Percentiles rank a stretch among this genome's conserved stretches.
phyloP scores from a whole-genome alignment of 2,888 invertebrate genomes.

The Desoria tigrina region DNA sequence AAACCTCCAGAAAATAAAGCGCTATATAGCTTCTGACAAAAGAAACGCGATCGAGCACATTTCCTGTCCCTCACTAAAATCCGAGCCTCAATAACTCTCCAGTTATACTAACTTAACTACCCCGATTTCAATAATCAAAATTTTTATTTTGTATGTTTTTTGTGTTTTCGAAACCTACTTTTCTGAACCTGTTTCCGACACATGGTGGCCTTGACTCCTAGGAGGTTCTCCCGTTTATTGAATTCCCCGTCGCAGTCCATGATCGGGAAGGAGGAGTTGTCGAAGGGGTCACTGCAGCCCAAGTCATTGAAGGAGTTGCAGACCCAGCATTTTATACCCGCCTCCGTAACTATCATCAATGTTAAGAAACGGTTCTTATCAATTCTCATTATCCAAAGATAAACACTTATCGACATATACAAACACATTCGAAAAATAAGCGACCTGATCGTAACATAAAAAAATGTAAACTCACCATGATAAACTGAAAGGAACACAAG shows the following conservation, averaged over 20 bases:
- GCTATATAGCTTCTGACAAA: background rate
- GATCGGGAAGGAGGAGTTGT: constrained; percentile 82
- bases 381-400: background rate
- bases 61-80: too few relatives aligned
- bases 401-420: constrained; percentile 4
- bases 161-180: constrained; percentile 61
- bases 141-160: background rate
- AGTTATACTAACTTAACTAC: too few relatives aligned
- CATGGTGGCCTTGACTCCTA: constrained; percentile 74
- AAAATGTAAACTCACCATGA: constrained; percentile 20
- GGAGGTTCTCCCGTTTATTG: constrained; percentile 58
- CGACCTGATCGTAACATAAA: too few relatives aligned
- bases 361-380: background rate
- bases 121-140: too few relatives aligned
- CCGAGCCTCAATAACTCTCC: too few relatives aligned
- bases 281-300: constrained; percentile 88
- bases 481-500: constrained; percentile 20
- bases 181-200: constrained; percentile 90
- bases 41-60: too few relatives aligned
- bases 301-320: constrained; percentile 86
- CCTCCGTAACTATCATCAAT: constrained; percentile 55
- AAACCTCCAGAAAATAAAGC: too few relatives aligned
- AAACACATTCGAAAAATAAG: too few relatives aligned
- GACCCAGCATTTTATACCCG: constrained; percentile 78
- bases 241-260: constrained; percentile 70